Evolutionary conservation across 1,140 invertebrate genomes (phyloP).

Genomic region (Saccostrea echinata): DNA sequence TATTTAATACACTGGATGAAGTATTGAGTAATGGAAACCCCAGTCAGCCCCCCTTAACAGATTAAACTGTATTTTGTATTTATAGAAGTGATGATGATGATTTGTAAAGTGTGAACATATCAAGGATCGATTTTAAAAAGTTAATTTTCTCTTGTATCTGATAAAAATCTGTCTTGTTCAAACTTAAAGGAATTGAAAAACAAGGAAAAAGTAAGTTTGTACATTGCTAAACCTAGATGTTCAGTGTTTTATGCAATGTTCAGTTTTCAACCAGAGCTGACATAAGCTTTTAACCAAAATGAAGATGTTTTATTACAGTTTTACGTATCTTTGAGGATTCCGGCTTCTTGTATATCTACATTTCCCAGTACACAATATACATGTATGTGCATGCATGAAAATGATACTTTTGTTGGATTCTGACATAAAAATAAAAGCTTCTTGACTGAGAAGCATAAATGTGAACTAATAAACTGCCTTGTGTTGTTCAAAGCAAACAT

Average conservation of each 20-base stretch:
- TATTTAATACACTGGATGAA: no score
- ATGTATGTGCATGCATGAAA: not conserved
- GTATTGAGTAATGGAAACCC: no score
- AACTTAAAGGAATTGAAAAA: no score
- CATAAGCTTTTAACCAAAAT: not conserved
- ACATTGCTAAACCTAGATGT: not conserved
- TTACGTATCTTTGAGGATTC: not conserved
- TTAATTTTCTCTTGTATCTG: no score
- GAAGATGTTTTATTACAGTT: not conserved
- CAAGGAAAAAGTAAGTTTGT: not conserved
- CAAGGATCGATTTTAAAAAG: not conserved
- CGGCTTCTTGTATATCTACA: no score
- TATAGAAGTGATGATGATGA: not conserved
- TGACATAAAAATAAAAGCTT: not conserved
- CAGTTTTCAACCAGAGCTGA: not conserved
- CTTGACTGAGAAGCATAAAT: not conserved
- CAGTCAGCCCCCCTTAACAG: no score
- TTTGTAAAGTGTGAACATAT: not conserved
- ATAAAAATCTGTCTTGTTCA: no score
- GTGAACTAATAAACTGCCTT: not conserved
- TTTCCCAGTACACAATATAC: no score
- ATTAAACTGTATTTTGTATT: not conserved
- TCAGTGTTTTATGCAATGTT: not conserved
- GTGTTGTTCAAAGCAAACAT: not conserved
- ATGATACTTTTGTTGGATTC: not conserved